phyloP scores from a whole-genome alignment of 2,888 invertebrate genomes.

The Petrophora chlorosata region DNA sequence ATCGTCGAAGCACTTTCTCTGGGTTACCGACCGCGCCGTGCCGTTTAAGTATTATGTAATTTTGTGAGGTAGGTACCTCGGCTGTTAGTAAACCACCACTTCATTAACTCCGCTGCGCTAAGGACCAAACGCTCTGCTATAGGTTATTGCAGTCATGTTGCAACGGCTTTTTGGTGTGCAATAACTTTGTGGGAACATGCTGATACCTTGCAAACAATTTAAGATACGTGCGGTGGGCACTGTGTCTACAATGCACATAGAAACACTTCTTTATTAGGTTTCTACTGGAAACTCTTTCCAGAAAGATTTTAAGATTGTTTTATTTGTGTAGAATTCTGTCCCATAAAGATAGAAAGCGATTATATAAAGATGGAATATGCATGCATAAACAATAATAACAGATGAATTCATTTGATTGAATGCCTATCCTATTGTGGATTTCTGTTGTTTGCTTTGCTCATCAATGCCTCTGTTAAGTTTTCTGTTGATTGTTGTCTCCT shows the following conservation, averaged over 20 bases:
- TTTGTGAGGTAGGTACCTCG: constrained; percentile 40
- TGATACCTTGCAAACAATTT: constrained; percentile 22
- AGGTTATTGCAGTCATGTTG: constrained; percentile 25
- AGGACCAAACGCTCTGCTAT: constrained; percentile 43
- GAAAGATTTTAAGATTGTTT: no score
- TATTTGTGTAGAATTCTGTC: no score
- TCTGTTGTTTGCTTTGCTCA: no score
- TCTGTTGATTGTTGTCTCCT: not conserved
- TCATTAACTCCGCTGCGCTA: constrained; percentile 47
- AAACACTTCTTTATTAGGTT: not conserved
- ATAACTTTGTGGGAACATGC: constrained; percentile 26
- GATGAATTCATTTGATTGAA: no score
- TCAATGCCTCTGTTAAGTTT: not conserved
- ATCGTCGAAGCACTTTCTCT: constrained; percentile 69
- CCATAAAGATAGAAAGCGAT: no score
- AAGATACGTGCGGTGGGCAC: constrained; percentile 8
- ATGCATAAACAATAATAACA: no score
- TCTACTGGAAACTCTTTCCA: no score
- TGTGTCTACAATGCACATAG: constrained; percentile 1
- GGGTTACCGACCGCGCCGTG: constrained; percentile 38
- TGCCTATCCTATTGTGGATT: no score
- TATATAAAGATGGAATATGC: no score
- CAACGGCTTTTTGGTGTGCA: constrained; percentile 27
- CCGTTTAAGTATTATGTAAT: constrained; percentile 47
- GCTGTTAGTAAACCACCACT: constrained; percentile 46